Conservation (phyloP, 1,140 invertebrate genomes). For the Solenopsis invicta region DNA sequence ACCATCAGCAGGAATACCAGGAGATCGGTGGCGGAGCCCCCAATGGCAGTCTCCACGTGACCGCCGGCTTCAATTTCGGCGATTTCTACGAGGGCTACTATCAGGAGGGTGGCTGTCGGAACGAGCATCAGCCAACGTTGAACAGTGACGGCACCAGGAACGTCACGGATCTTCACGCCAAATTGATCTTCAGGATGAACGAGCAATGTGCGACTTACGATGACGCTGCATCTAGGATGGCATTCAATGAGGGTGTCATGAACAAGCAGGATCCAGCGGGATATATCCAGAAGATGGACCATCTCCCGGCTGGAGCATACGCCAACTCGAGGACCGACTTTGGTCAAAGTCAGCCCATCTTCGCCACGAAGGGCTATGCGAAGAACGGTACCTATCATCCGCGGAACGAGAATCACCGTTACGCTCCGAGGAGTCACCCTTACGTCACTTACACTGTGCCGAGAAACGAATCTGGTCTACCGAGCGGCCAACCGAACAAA, state of each 20-base stretch:
- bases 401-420: constrained; percentile 73
- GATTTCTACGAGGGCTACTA: constrained; percentile 83
- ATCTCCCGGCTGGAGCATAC: constrained; percentile 34
- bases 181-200: constrained; percentile 76
- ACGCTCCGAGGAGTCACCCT: constrained; percentile 53
- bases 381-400: constrained; percentile 66
- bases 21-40: constrained; percentile 66
- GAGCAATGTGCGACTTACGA: constrained; percentile 74
- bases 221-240: constrained; percentile 53
- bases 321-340: constrained; percentile 62
- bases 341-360: constrained; percentile 60
- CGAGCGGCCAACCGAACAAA: constrained; percentile 54
- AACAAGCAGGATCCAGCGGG: constrained; percentile 65
- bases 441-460: constrained; percentile 69
- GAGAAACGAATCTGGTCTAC: constrained; percentile 63
- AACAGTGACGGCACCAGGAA: constrained; percentile 44
- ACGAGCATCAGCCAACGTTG: constrained; percentile 60
- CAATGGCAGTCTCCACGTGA: constrained; percentile 72
- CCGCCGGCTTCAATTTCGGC: constrained; percentile 77
- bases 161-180: constrained; percentile 73
- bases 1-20: constrained; percentile 79
- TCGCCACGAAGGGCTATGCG: constrained; percentile 66
- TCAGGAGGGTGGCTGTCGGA: constrained; percentile 74
- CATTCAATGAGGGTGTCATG: constrained; percentile 15
- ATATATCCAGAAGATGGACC: constrained; percentile 62